Percentiles rank a stretch among this genome's conserved stretches.
These are phyloP conservation scores for Onychorhynchus coronatus DNA, from an alignment of 2,113 vertebrate species.

Conservation along the genomic window DNA sequence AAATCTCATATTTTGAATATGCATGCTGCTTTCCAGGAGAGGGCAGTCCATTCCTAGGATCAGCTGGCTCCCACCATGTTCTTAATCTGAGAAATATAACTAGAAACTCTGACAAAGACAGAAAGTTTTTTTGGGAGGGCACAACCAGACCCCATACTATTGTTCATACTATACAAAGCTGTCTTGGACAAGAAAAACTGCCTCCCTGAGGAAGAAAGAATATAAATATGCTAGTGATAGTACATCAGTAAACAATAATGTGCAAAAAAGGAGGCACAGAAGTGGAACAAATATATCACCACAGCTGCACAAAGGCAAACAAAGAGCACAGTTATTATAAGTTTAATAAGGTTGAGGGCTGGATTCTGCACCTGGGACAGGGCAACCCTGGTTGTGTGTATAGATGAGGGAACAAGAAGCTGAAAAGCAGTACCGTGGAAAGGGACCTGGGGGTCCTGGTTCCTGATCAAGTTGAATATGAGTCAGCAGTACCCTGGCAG, in stretches of 20 bases:
- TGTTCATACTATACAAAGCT: conserved; percentile 78
- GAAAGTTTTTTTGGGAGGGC: conserved; percentile 80
- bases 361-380: not conserved
- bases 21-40: not conserved
- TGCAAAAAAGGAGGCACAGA: not conserved
- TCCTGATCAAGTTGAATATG: accelerated
- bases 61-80: not conserved
- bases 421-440: accelerated
- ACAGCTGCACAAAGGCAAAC: not conserved
- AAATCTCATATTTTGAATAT: accelerated
- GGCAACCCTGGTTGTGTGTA: not conserved
- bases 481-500: not conserved
- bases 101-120: conserved; percentile 82
- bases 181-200: conserved; percentile 76
- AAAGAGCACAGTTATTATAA: not conserved
- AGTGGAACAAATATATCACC: not conserved
- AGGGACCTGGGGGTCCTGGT: accelerated
- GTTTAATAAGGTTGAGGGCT: not conserved
- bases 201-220: conserved; percentile 69
- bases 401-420: not conserved
- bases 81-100: conserved; percentile 76
- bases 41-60: not conserved
- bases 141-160: conserved; percentile 81
- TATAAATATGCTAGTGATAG: not conserved
- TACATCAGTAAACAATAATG: not conserved